These are phyloP conservation scores for Poeciliopsis turneri DNA, from an alignment of 2,797 vertebrate species.

Conservation along the genomic window DNA sequence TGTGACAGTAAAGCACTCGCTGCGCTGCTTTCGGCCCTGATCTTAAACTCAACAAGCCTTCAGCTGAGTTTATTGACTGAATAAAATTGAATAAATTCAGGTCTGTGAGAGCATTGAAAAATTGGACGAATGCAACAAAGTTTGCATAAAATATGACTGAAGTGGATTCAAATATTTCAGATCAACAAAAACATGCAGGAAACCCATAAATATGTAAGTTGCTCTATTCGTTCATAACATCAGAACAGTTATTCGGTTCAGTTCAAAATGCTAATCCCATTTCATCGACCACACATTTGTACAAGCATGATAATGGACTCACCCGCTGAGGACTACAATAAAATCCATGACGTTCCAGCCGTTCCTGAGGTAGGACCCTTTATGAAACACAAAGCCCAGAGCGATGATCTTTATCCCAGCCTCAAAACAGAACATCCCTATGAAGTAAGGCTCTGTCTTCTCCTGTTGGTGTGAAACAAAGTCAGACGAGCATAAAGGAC, in stretches of 20 bases:
- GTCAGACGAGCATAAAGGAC: neutral
- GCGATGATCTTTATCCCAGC: slow-evolving; percentile 98
- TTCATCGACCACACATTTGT: slow-evolving; percentile 26
- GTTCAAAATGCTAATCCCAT: slow-evolving; percentile 32
- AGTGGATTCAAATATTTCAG: neutral
- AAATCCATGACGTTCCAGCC: slow-evolving; percentile 99
- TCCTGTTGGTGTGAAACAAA: slow-evolving; percentile 79
- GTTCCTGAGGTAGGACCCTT: slow-evolving; percentile 96
- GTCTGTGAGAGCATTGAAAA: neutral
- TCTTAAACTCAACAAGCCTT: neutral
- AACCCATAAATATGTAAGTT: slow-evolving; percentile 12
- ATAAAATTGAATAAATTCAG: neutral
- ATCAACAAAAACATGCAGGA: neutral
- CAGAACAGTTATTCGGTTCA: slow-evolving; percentile 14
- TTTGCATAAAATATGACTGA: neutral
- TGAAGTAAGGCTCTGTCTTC: slow-evolving; percentile 98
- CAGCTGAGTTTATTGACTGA: neutral
- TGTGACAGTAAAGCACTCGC: neutral
- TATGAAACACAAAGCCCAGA: slow-evolving; percentile 96
- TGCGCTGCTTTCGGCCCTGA: neutral
- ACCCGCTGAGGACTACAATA: slow-evolving; percentile 98
- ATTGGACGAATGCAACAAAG: neutral
- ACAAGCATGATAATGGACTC: slow-evolving; percentile 70
- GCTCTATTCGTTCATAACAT: slow-evolving; percentile 14
- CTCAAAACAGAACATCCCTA: slow-evolving; percentile 98